Conservation (phyloP, 2,113 vertebrate species). For the Nesoenas mayeri region DNA sequence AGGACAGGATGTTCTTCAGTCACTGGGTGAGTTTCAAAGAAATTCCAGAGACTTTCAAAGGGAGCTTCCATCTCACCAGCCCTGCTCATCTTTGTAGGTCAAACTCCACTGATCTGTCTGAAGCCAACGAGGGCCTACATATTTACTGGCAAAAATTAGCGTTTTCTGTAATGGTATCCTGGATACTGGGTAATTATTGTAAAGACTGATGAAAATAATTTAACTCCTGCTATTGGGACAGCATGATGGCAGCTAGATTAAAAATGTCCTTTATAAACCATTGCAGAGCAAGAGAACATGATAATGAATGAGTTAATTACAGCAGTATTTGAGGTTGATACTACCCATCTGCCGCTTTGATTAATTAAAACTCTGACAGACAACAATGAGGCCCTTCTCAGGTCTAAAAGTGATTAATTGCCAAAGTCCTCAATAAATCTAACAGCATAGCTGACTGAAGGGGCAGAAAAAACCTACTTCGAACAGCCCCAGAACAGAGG, state of each 20-base stretch:
- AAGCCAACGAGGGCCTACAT: not conserved
- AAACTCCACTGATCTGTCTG: not conserved
- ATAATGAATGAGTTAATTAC: slow-evolving; percentile 81
- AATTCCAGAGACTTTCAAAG: not conserved
- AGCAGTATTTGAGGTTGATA: slow-evolving; percentile 45
- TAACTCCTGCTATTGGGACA: slow-evolving; percentile 24
- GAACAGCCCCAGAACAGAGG: not conserved
- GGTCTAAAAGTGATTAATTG: slow-evolving; percentile 67
- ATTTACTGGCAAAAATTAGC: not conserved
- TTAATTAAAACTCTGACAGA: slow-evolving; percentile 74
- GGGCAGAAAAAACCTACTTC: not conserved
- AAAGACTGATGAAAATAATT: slow-evolving; percentile 38
- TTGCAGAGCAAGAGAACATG: slow-evolving; percentile 9
- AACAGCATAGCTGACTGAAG: not conserved
- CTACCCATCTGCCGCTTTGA: slow-evolving; percentile 75
- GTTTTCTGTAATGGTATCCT: not conserved
- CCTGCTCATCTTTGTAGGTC: not conserved
- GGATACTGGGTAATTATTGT: not conserved
- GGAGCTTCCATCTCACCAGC: not conserved
- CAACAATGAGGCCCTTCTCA: slow-evolving; percentile 46
- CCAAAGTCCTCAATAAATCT: slow-evolving; percentile 51
- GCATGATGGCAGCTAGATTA: slow-evolving; percentile 33
- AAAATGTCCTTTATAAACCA: slow-evolving; percentile 24
- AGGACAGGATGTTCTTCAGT: not conserved
- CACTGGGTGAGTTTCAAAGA: not conserved